phyloP scores from a whole-genome alignment of 2,888 invertebrate genomes.

The Acleris laterana region DNA sequence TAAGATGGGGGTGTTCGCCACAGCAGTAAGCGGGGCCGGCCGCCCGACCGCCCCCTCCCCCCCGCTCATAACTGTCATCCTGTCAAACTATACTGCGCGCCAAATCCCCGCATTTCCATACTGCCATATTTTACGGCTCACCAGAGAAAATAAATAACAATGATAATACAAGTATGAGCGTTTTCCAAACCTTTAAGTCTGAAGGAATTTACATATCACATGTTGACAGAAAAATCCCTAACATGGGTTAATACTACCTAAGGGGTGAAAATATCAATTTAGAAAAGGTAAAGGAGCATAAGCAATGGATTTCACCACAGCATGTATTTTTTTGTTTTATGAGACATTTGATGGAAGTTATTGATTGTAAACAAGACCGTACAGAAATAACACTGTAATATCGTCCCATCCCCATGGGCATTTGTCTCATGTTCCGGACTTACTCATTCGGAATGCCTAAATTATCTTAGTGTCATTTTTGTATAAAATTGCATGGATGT shows the following conservation, averaged over 20 bases:
- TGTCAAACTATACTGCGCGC: conserved; percentile 76
- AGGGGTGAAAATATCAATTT: conserved; percentile 60
- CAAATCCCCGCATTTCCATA: conserved; percentile 81
- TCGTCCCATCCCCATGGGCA: too few relatives aligned
- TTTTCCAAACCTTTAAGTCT: conserved; percentile 73
- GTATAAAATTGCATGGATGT: too few relatives aligned
- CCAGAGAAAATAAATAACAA: conserved; percentile 81
- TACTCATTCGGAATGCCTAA: too few relatives aligned
- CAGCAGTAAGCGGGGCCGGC: conserved; percentile 65
- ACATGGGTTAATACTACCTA: conserved; percentile 61
- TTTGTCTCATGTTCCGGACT: too few relatives aligned
- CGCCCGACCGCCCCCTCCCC: conserved; percentile 46
- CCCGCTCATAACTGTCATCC: conserved; percentile 78
- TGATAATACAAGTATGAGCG: conserved; percentile 78
- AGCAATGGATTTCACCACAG: conserved; percentile 27
- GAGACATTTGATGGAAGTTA: conserved; percentile 11
- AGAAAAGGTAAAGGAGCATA: conserved; percentile 36
- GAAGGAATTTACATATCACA: conserved; percentile 80
- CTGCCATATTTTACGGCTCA: conserved; percentile 78
- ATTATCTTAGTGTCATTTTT: too few relatives aligned
- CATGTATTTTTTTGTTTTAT: conserved; percentile 31
- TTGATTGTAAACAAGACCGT: conserved; percentile 20
- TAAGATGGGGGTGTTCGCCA: conserved; percentile 48
- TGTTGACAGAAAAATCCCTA: conserved; percentile 76
- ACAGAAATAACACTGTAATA: neutral